These are phyloP conservation scores for Mylabris sibirica DNA, from an alignment of 2,888 invertebrate genomes.

Conservation along the genomic window DNA sequence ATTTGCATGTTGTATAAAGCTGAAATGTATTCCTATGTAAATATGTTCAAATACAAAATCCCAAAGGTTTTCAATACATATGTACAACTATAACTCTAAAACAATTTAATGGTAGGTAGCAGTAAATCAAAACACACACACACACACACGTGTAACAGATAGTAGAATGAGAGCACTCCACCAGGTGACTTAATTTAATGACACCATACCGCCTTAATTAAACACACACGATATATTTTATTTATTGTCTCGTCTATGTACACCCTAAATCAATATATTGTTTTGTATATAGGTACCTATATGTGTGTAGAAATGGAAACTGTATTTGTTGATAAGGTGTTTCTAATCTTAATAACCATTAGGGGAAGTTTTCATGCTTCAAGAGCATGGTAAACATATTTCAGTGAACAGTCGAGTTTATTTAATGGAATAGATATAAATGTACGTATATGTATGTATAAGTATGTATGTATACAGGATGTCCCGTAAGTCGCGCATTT, in stretches of 20 bases:
- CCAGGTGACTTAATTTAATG: background rate
- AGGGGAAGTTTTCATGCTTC: background rate
- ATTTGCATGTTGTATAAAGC: conserved; percentile 28
- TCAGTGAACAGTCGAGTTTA: background rate
- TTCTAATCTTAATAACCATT: background rate
- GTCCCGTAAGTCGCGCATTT: no score
- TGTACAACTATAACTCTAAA: background rate
- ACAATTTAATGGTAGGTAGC: conserved; percentile 20
- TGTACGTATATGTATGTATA: background rate
- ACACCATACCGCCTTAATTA: background rate
- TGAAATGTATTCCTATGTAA: conserved; percentile 15
- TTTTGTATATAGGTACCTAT: no score
- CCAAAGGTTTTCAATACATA: conserved; percentile 13
- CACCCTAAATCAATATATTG: background rate
- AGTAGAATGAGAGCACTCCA: background rate
- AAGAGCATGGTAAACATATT: background rate
- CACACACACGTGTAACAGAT: background rate
- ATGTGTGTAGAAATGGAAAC: background rate
- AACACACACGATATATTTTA: background rate
- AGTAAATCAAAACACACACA: background rate
- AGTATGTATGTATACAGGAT: background rate
- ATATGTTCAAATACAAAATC: conserved; percentile 11
- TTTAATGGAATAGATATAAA: background rate
- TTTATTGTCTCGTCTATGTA: background rate
- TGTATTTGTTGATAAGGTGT: background rate